Conservation (phyloP, 2,797 vertebrate genomes). For the Malurus leucopterus region DNA sequence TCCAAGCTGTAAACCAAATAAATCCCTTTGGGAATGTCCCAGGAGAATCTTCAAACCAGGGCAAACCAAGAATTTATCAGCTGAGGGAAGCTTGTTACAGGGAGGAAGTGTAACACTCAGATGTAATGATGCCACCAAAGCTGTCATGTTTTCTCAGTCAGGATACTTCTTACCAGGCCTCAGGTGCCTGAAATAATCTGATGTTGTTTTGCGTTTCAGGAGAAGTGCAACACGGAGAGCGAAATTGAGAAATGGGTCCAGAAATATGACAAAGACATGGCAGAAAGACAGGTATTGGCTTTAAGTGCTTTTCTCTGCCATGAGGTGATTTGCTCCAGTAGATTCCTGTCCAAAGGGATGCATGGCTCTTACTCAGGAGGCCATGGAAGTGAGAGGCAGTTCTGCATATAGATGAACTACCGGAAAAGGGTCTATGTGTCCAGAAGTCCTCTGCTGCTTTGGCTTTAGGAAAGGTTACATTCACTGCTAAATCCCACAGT, state of each 20-base stretch:
- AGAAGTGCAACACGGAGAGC: constrained; percentile 76
- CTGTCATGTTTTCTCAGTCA: not conserved
- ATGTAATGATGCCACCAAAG: not conserved
- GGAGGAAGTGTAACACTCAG: not conserved
- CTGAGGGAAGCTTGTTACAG: not conserved
- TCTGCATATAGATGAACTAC: not conserved
- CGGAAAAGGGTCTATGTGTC: not conserved
- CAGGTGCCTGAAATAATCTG: not conserved
- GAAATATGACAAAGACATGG: constrained; percentile 82
- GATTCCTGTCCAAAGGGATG: not conserved
- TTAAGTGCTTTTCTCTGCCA: not conserved
- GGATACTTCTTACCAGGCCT: not conserved
- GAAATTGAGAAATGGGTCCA: constrained; percentile 83
- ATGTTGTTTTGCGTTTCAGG: constrained; percentile 67
- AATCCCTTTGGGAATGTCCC: not conserved
- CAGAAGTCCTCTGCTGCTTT: not conserved
- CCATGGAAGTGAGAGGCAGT: not conserved
- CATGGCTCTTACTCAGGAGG: not conserved
- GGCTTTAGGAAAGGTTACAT: not conserved
- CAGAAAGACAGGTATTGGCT: constrained; percentile 81
- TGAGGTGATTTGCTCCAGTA: not conserved
- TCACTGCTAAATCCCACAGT: not conserved
- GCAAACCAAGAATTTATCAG: not conserved
- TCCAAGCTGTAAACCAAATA: not conserved
- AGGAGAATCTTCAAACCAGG: not conserved